Percentiles rank a stretch among this genome's conserved stretches.
These are phyloP conservation scores for Adelges cooleyi DNA, from an alignment of 1,140 invertebrate genomes.

Conservation along the genomic window DNA sequence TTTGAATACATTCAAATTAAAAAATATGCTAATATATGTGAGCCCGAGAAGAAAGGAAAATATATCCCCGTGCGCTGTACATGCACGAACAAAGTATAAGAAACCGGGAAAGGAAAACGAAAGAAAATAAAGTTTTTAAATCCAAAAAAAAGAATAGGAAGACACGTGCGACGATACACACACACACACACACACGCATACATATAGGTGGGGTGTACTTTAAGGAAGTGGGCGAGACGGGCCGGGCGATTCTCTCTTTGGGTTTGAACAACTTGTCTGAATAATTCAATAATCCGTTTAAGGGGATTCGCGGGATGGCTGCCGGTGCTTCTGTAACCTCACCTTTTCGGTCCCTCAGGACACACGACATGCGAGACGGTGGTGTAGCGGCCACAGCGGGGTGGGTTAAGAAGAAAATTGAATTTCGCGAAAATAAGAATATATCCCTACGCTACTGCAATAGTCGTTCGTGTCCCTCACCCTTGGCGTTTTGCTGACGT, in stretches of 20 bases:
- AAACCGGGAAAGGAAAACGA: background rate
- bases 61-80: background rate
- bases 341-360: background rate
- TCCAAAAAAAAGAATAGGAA: constrained; percentile 1
- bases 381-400: background rate
- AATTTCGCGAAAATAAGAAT: constrained; percentile 18
- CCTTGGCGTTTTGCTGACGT: too few species aligned
- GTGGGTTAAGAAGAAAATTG: constrained; percentile 16
- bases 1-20: background rate
- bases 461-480: too few species aligned
- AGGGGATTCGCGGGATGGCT: background rate
- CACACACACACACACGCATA: background rate
- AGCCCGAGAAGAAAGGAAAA: background rate
- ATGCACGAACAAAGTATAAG: too few species aligned
- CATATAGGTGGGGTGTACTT: too few species aligned
- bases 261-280: constrained; percentile 22
- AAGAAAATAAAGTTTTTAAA: constrained; percentile 17
- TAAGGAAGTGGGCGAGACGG: background rate
- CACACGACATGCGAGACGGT: background rate
- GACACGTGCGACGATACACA: background rate
- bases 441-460: background rate
- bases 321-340: background rate
- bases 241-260: background rate
- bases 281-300: constrained; percentile 28
- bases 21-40: constrained; percentile 4